phyloP scores from a whole-genome alignment of 2,888 invertebrate genomes.

The Lasioglossum leucozonium region DNA sequence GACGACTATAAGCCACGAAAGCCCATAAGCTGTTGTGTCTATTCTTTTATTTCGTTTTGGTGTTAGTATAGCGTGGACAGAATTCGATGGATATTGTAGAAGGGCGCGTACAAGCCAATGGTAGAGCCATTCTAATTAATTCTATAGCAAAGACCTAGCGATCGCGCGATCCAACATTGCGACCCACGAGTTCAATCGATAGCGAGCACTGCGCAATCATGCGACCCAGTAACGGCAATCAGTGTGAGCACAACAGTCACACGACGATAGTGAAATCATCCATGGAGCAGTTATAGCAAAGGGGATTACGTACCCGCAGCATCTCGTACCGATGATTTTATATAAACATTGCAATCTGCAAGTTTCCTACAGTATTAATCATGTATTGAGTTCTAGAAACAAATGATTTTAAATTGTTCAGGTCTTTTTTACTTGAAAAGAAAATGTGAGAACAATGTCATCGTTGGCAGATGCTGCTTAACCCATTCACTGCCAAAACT shows the following conservation, averaged over 20 bases:
- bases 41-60: neutral
- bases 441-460: too few relatives aligned
- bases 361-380: neutral
- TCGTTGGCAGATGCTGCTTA: too few relatives aligned
- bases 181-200: slow-evolving; percentile 19
- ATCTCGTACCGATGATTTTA: neutral
- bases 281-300: neutral
- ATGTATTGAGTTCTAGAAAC: neutral
- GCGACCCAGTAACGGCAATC: neutral
- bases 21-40: neutral
- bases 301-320: neutral
- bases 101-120: neutral
- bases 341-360: neutral
- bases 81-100: neutral
- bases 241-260: neutral
- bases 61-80: neutral
- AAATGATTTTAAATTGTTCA: neutral
- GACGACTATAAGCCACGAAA: neutral
- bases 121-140: neutral
- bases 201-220: slow-evolving; percentile 1
- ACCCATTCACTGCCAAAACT: too few relatives aligned
- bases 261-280: neutral
- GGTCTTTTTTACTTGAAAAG: too few relatives aligned
- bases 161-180: neutral
- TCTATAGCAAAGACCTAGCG: neutral